Evolutionary conservation across 2,797 vertebrate species (phyloP), one percentile per base, ranked within the genome.

Genomic region (Melanotaenia nigrans): DNA sequence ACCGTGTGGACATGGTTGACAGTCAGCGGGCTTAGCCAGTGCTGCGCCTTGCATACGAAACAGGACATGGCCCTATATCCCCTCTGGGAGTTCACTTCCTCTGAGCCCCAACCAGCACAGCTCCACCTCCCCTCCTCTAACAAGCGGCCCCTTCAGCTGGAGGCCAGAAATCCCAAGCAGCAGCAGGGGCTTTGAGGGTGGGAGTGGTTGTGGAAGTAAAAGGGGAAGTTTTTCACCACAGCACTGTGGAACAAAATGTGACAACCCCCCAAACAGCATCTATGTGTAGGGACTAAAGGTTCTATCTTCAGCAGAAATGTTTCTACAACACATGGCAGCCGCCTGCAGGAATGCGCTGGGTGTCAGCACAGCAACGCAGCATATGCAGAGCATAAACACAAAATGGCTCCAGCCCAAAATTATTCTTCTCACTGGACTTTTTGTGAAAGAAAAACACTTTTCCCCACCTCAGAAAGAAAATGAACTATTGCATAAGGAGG

Each of bases 1-100:
- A 72, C 85, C 58, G 55, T n/a, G 83, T 77, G 85, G 92, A 91
- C 90, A 92, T 79, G 90, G 89, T 83, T 92, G 88, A 88, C 90
- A 92, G 91, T 93, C 91, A 87, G 89, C 88, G 80, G 86, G 85
- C 87, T 87, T 63, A 84, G 85, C 82, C 83, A 70, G 76, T 85
- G 80, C 90, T 90, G 91, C 82, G 91, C 89, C 95, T 92, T 92
- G 95, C 94, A 95, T 96, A 92, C 87, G 92, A 96, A 95, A 93
- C 93, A 94, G 94, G 94, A 95, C 94, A 91, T 94, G 85, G 91
- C 90, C 93, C 90, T 87, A 88, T 89, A 93, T 94, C 92, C 95
- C 95, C 95, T 90, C 28, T 78, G 95, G 95, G 95, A 95, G 92
- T 91, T 93, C 66, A 94, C 95, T 97, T 96, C 95, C 96, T 95